Evolutionary conservation across 2,888 invertebrate genomes (phyloP), one percentile per base, ranked within the genome.

Genomic region (Lissonota sp.): DNA sequence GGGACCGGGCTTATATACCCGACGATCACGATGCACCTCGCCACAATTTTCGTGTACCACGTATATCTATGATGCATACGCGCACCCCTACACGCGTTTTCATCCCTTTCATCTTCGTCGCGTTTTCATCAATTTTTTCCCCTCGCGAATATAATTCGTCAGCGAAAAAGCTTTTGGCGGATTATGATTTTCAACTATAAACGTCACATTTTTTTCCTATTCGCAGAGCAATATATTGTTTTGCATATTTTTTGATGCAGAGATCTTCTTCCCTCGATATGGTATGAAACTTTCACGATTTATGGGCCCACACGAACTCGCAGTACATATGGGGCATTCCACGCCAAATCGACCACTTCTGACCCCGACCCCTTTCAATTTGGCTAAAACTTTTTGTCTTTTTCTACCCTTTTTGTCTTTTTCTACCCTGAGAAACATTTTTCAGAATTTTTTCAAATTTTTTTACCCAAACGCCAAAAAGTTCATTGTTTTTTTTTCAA

Each of bases 81-180:
- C 39, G 4, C 26, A 46, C 14, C 37, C 57, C 39, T 44, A 42
- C n/a, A 64, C 12, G 46, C 37, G 12, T 51, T 42, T 74, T 69
- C 46, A 57, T 75, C 76, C 60, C 72, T 75, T 82, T 63, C 55
- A 78, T 74, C 66, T 66, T 60, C n/a, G 6, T 57, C 46, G 70
- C 55, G 46, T 7, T 46, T 40, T 46, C 51, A 39, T 14, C 55
- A 46, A 63, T 44, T 55, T 39, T 60, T 60, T 60, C 16, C 8
- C n/a, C 10, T 6, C 39, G n/a, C 46, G 46, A 44, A 53, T 58
- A 64, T 75, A 67, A 75, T 75, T 75, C 42, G 58, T 67, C 26
- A 26, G 49, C 44, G 4, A 8, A 8, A 39, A 8, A 39, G 14
- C 67, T 42, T 3, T 53, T 49, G 49, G 49, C 51, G 53, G 51